Percentiles rank a stretch among this genome's conserved stretches.
Conservation (phyloP, 2,888 invertebrate species). For the Polydrusus cervinus region DNA sequence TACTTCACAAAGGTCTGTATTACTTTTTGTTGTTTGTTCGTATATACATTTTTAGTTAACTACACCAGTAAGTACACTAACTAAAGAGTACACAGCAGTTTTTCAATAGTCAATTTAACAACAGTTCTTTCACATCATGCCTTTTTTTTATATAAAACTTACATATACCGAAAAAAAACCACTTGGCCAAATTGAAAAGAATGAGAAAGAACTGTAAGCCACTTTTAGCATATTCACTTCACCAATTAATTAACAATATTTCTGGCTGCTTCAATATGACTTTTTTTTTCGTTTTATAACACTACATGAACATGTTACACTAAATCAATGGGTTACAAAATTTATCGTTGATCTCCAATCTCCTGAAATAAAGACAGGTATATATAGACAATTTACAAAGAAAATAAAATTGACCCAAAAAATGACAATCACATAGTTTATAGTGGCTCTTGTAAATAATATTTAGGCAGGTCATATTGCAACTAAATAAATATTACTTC, state of each 20-base stretch:
- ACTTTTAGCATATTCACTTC: conserved; percentile 60
- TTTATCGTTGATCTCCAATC: conserved; percentile 66
- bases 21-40: conserved; percentile 48
- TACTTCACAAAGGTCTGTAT: conserved; percentile 61
- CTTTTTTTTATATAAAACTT: conserved; percentile 40
- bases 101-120: conserved; percentile 60
- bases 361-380: conserved; percentile 64
- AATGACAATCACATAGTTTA: conserved; percentile 40
- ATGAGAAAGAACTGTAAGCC: conserved; percentile 67
- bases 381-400: conserved; percentile 32
- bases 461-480: conserved; percentile 46
- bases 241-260: conserved; percentile 55
- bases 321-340: conserved; percentile 51
- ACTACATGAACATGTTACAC: conserved; percentile 45
- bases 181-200: conserved; percentile 50
- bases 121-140: conserved; percentile 66
- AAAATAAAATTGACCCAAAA: conserved; percentile 40
- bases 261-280: conserved; percentile 38
- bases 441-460: conserved; percentile 40
- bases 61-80: conserved; percentile 61
- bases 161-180: conserved; percentile 50
- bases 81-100: conserved; percentile 63
- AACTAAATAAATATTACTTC: conserved; percentile 32
- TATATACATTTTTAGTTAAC: conserved; percentile 56
- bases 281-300: conserved; percentile 38